Base-by-base conservation (phyloP, 2,797 vertebrate species). In the Telmatherina bonti region DNA sequence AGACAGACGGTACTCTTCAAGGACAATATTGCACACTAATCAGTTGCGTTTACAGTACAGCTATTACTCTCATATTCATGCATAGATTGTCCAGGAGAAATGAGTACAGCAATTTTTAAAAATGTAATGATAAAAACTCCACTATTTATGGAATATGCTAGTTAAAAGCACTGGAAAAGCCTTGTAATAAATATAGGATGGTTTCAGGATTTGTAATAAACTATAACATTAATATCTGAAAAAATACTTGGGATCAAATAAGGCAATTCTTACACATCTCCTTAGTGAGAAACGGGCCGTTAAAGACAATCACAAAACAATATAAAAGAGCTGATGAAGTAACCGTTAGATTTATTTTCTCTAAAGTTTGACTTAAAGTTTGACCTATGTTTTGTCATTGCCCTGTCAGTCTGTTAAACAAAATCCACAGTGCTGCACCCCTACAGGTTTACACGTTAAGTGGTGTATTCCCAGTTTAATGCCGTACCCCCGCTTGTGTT, bases 1-100 rank as follows among this genome's bases (percentile, higher is more conserved):
- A 67, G 73, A 79, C 70, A 60, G 64, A 83, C 74, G 56, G 59
- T 60, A 81, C 85, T 58, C 70, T 60, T 27, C 29, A 52, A 81
- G 67, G 86, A 86, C 85, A 72, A 82, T 87, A 90, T 89, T 90
- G 85, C 91, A 91, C 89, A 82, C 77, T 27, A 60, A 81, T 86
- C 81, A n/a, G 26, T 58, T 78, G 68, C 70, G 73, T 67, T 83
- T 85, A 90, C 85, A 88, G 78, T 76, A 86, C 78, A 85, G 20
- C 70, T 66, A 74, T 74, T 60, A 79, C 58, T 82, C 74, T 84
- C 56, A 76, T 77, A 52, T 62, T 78, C 91, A 93, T 93, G 93
- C 91, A 93, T 92, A 93, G 92, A 83, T 84, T 72, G 57, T 68
- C 47, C 65, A 71, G 73, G 70, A 80, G 61, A 83, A 78, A 89